phyloP scores from a whole-genome alignment of 2,888 invertebrate species.

The Drosophila picticornis region DNA sequence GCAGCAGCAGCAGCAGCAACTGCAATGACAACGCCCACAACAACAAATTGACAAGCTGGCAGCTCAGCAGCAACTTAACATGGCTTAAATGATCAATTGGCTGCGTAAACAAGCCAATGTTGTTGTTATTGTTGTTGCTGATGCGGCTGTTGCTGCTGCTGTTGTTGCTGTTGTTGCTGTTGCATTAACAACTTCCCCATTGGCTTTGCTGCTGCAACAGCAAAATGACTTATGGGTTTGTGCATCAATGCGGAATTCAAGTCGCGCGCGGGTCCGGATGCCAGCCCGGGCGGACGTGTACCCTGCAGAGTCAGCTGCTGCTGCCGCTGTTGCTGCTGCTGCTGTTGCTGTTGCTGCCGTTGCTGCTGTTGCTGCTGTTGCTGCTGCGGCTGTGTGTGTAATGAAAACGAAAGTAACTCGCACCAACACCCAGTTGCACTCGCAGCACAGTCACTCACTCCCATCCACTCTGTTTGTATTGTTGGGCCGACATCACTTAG shows the following conservation, averaged over 20 bases:
- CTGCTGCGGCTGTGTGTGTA: slow-evolving; percentile 44
- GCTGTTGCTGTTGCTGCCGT: slow-evolving; percentile 13
- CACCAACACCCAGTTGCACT: slow-evolving; percentile 46
- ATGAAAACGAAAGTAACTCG: slow-evolving; percentile 83
- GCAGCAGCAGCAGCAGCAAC: slow-evolving; percentile 35
- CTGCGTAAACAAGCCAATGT: slow-evolving; percentile 62
- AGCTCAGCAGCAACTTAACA: slow-evolving; percentile 54
- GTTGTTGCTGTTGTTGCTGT: slow-evolving; percentile 47
- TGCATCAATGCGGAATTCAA: slow-evolving; percentile 76
- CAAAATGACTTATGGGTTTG: slow-evolving; percentile 77
- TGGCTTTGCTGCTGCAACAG: slow-evolving; percentile 52
- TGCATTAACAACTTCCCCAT: slow-evolving; percentile 80
- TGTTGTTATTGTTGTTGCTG: slow-evolving; percentile 28
- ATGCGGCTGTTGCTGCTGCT: slow-evolving; percentile 11
- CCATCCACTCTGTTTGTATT: slow-evolving; percentile 27
- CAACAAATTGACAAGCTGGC: slow-evolving; percentile 59
- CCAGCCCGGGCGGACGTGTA: slow-evolving; percentile 22
- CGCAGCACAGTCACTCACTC: slow-evolving; percentile 36
- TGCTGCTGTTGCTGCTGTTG: slow-evolving; percentile 13
- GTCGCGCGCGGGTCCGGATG: slow-evolving; percentile 48
- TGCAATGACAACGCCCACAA: slow-evolving; percentile 71
- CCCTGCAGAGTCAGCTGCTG: slow-evolving; percentile 62
- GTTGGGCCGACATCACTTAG: slow-evolving; percentile 46
- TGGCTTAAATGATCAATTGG: slow-evolving; percentile 80
- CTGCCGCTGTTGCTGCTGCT: slow-evolving; percentile 20